A percentile compares a stretch with the other conserved stretches of the same genome.
Conservation (phyloP, 2,797 vertebrate genomes). For the Nannoperca obscura region DNA sequence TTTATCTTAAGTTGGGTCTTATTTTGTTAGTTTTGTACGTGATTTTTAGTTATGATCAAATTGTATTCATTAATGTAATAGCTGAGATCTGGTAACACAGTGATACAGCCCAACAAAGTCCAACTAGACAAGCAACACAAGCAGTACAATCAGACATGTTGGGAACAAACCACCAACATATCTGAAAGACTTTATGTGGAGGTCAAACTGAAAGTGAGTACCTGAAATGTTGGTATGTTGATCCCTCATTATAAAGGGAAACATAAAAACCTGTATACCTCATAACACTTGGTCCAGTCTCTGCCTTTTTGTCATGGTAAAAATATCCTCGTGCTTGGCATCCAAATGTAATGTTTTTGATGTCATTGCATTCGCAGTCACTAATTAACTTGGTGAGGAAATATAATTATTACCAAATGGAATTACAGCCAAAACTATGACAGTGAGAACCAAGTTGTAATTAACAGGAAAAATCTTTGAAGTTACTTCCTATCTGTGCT, state of each 20-base stretch:
- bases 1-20: not conserved
- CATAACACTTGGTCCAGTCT: not conserved
- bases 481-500: not conserved
- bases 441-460: not conserved
- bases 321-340: not conserved
- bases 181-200: not conserved
- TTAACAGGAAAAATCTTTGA: not conserved
- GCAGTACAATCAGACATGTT: not conserved
- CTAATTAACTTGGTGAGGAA: not conserved
- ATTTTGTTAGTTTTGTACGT: conserved; percentile 1
- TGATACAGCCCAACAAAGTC: not conserved
- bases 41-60: not conserved
- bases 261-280: not conserved
- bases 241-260: conserved; percentile 6
- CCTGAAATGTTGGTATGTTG: not conserved
- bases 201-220: not conserved
- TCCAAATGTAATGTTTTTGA: not conserved
- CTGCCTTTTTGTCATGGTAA: not conserved
- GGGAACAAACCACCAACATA: not conserved
- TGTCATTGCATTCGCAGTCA: not conserved
- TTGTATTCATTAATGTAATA: not conserved
- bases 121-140: not conserved
- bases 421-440: not conserved
- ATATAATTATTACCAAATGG: not conserved
- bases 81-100: not conserved